phyloP scores from a whole-genome alignment of 1,140 invertebrate species.

The Caerostris extrusa region DNA sequence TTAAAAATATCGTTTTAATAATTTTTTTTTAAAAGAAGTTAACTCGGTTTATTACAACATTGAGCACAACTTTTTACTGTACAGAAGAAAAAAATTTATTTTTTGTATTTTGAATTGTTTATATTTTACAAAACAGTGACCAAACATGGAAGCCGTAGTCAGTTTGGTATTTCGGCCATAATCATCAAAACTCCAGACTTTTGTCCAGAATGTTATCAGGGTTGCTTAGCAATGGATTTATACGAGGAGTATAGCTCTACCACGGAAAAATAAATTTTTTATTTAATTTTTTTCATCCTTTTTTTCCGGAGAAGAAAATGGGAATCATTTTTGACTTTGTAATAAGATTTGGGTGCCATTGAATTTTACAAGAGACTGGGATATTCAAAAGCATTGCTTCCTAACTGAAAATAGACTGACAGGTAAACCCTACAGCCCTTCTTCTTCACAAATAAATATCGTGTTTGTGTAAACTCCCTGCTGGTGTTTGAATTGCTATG shows the following conservation, averaged over 20 bases:
- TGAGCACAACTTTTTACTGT: too few relatives aligned
- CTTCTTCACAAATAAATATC: background rate
- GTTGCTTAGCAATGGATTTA: slow-evolving; percentile 38
- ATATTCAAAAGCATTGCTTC: background rate
- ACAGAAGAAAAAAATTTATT: too few relatives aligned
- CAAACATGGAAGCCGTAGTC: too few relatives aligned
- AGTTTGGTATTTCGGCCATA: too few relatives aligned
- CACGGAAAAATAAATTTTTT: background rate
- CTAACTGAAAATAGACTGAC: background rate
- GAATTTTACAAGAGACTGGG: slow-evolving; percentile 9
- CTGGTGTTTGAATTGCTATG: slow-evolving; percentile 34
- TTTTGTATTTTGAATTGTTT: too few relatives aligned
- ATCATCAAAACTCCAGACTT: background rate
- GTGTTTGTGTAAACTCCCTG: slow-evolving; percentile 23
- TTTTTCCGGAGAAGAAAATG: background rate
- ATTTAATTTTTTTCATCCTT: background rate
- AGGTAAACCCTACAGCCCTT: background rate
- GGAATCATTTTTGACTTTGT: slow-evolving; percentile 44
- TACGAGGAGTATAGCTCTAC: background rate
- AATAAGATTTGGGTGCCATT: slow-evolving; percentile 35
- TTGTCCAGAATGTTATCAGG: slow-evolving; percentile 2
- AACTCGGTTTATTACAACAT: too few relatives aligned
- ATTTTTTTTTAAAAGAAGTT: too few relatives aligned
- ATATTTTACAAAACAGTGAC: too few relatives aligned
- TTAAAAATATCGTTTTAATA: too few relatives aligned